Evolutionary conservation across 1,140 invertebrate species (phyloP), one percentile per base, ranked within the genome.

Genomic region (Gryon sp.): DNA sequence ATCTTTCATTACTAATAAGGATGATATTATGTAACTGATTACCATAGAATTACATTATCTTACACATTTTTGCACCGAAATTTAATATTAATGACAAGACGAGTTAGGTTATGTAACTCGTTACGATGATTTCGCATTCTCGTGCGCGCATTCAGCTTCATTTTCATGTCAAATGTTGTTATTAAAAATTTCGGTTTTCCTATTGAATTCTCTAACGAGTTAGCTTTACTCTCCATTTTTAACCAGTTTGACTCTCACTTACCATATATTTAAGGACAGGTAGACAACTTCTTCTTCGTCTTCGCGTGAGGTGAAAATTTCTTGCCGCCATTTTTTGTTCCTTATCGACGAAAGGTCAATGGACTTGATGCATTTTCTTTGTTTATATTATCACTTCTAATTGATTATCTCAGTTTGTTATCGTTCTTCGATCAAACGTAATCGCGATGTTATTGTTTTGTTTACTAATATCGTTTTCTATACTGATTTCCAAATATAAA

Each of bases 231-330:
- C 63, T 76, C 57, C 65, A 69, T 69, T 72, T n/a, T 60, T 55
- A 62, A 72, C 75, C 68, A 72, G 76, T 74, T 72, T 66, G 55
- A 75, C 65, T 75, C 76, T 75, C 76, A 65, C 76, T 78, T 30
- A 50, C 68, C 69, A 74, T 74, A 69, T 65, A 78, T 78, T 69
- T 53, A 65, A 41, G 20, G 65, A 69, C 40, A 63, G 46, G 38
- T 53, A 60, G 38, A 68, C 74, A 41, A 68, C 53, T 78, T 73
- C 68, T n/a, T n/a, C n/a, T n/a, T n/a, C n/a, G n/a, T n/a, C n/a
- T 60, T 73, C 62, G 45, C 53, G 63, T 38, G 65, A 73, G 50
- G 69, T 73, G 62, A 72, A 77, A 66, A 77, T 78, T 63, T 70
- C 66, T 63, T 59, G 32, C 1, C 22, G 41, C 34, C 50, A 60